phyloP scores from a whole-genome alignment of 2,113 vertebrate genomes.

The Phrynosoma blainvillii region DNA sequence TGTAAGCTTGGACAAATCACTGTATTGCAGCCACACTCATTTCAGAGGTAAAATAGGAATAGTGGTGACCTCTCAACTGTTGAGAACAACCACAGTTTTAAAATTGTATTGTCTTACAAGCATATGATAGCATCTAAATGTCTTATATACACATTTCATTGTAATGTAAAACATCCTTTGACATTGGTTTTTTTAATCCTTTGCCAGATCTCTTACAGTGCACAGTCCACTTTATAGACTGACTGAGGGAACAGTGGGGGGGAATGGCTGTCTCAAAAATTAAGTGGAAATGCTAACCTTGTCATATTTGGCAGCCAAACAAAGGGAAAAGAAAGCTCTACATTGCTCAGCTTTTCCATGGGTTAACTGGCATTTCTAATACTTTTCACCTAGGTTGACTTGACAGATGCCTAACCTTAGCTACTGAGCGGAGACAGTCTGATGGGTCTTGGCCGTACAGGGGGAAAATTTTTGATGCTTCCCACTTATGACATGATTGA shows the following conservation, averaged over 20 bases:
- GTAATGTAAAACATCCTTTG: neutral
- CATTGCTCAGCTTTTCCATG: constrained; percentile 69
- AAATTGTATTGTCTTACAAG: neutral
- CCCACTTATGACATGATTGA: constrained; percentile 93
- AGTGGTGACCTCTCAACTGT: neutral
- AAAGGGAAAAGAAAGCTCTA: constrained; percentile 59
- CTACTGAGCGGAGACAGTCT: constrained; percentile 83
- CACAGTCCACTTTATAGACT: constrained; percentile 4
- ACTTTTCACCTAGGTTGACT: constrained; percentile 82
- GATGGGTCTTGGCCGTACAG: constrained; percentile 82
- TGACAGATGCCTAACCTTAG: constrained; percentile 86
- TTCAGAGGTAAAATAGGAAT: neutral
- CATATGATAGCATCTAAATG: neutral
- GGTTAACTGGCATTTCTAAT: constrained; percentile 87
- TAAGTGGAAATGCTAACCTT: constrained; percentile 69
- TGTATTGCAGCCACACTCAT: neutral
- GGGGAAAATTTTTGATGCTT: constrained; percentile 85
- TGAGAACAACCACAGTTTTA: neutral
- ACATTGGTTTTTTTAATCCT: neutral
- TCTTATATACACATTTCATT: neutral
- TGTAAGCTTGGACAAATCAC: neutral
- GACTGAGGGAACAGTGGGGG: neutral
- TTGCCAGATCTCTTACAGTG: neutral
- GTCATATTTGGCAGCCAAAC: constrained; percentile 70
- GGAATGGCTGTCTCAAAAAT: constrained; percentile 67